Conservation (phyloP, 92 coral and sea anemone genomes). For the Diadumene lineata region DNA sequence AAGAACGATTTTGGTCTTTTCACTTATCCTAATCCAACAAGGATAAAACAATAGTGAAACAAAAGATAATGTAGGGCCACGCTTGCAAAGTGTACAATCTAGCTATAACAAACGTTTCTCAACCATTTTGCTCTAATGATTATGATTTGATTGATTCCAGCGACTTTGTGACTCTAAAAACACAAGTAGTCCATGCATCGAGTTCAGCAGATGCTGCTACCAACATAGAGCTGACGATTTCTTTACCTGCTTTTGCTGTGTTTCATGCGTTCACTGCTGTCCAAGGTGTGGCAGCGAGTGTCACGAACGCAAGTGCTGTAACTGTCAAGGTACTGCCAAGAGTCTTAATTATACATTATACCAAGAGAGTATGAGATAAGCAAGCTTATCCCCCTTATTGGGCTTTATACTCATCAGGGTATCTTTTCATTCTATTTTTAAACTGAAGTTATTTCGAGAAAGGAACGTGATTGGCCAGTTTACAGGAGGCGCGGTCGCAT, state of each 20-base stretch:
- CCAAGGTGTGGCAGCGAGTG: slow-evolving; percentile 24
- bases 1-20: too few species aligned
- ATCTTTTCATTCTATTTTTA: too few species aligned
- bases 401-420: too few species aligned
- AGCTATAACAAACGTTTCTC: not conserved
- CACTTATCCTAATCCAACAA: too few species aligned
- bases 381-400: not conserved
- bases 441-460: too few species aligned
- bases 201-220: slow-evolving; percentile 26
- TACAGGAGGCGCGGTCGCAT: too few species aligned
- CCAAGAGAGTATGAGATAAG: not conserved
- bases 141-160: slow-evolving; percentile 11
- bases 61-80: not conserved
- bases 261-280: slow-evolving; percentile 3
- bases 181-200: slow-evolving; percentile 15
- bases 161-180: slow-evolving; percentile 22
- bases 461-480: too few species aligned
- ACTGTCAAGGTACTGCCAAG: slow-evolving; percentile 17
- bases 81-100: not conserved
- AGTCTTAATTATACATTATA: not conserved
- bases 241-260: slow-evolving; percentile 33
- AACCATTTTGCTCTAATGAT: not conserved
- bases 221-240: slow-evolving; percentile 20
- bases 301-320: slow-evolving; percentile 27
- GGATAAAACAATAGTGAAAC: too few species aligned